Base-by-base conservation (phyloP, 2,797 vertebrate species). In the Danionella dracula region DNA sequence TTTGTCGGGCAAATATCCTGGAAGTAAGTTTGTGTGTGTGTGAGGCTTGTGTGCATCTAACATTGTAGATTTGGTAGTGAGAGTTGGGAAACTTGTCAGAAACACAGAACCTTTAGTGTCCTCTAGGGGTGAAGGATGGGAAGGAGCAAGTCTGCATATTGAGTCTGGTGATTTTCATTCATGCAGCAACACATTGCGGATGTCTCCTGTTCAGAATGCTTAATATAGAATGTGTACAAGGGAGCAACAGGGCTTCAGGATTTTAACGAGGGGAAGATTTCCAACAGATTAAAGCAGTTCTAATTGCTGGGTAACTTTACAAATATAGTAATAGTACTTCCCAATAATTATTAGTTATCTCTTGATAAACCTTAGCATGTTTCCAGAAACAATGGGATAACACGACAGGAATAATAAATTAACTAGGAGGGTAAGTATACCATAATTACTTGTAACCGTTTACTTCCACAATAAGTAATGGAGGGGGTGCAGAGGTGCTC, bases 1-100 rank as follows among this genome's bases (percentile, higher is more conserved):
- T 99, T 85, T 88, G 86, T 81, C 91, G 89, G 78, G 92, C 93
- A 83, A 98, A 94, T 67, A 75, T 87, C 41, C 87, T 88, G 57
- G 97, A 99, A 92, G 96, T 99, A 79, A 85, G 92, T 63, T 27
- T 27, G 3, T n/a, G n/a, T n/a, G 37, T 58, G 8, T 42, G 19
- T 60, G 54, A 44, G 27, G 11, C 17, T 0, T 55, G 45, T 20
- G 13, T 46, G 27, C 19, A 5, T n/a, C 32, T 16, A 27, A 40
- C 13, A 15, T 16, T 57, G 15, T 68, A 1, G 34, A 15, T 49
- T 50, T 32, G 35, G 38, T 32, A 16, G n/a, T n/a, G n/a, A 8
- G 15, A 7, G 32, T 13, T 40, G 17, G 11, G 20, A 27, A 11
- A 20, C 13, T 4, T 4, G 2, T n/a, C 16, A 67, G 15, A 37